Conservation (phyloP, 2,797 vertebrate genomes). For the Lithobates sylvaticus region DNA sequence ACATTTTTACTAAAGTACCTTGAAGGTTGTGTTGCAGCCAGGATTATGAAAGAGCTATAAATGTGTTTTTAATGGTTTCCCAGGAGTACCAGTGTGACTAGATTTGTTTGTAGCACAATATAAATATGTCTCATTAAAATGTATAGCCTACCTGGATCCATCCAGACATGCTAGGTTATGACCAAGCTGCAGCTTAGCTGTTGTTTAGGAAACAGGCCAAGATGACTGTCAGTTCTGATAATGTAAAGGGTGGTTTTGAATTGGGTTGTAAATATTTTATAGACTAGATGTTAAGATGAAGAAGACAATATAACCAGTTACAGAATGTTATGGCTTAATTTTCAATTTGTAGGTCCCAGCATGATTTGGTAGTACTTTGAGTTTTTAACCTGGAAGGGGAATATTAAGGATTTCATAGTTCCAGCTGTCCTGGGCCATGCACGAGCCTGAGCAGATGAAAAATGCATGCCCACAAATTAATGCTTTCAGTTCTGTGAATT, state of each 20-base stretch:
- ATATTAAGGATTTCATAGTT: conserved; percentile 36
- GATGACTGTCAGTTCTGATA: conserved; percentile 13
- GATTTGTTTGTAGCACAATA: neutral
- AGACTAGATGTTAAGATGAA: conserved; percentile 10
- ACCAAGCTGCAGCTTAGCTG: neutral
- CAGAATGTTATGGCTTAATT: conserved; percentile 21
- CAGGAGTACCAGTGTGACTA: neutral
- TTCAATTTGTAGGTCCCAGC: conserved; percentile 3
- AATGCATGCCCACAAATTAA: conserved; percentile 59
- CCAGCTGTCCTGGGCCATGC: conserved; percentile 47
- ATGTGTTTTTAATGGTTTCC: neutral
- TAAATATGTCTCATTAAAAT: neutral
- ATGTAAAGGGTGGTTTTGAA: conserved; percentile 9
- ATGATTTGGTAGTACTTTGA: conserved; percentile 7
- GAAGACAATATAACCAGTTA: conserved; percentile 1
- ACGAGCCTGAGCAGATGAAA: conserved; percentile 47
- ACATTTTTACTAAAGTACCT: neutral
- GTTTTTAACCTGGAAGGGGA: neutral
- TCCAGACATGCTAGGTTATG: neutral
- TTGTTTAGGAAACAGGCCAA: neutral
- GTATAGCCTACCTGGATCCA: neutral
- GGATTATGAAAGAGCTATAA: neutral
- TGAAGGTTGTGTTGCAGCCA: neutral
- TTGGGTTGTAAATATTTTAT: conserved; percentile 1
- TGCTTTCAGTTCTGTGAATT: conserved; percentile 58